Evolutionary conservation across 2,113 vertebrate genomes (phyloP).

Genomic region (Mastomys coucha): DNA sequence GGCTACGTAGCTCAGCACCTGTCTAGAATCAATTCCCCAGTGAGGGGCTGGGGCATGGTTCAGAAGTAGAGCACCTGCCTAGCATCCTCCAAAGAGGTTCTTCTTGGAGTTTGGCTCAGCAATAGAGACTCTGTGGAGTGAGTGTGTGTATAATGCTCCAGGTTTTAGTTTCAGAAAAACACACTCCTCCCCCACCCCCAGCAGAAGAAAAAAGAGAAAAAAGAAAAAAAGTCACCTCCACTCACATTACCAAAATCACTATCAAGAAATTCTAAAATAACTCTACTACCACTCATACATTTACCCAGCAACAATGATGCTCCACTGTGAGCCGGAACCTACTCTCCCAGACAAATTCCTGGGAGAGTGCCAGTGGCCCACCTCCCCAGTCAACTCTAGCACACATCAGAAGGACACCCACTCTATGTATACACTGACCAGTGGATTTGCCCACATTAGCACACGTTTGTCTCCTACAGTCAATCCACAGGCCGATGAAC

Average conservation of each 20-base stretch:
- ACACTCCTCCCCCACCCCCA: too few relatives aligned
- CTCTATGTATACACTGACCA: not conserved
- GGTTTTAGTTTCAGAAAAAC: not conserved
- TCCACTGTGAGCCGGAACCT: not conserved
- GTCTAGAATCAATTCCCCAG: not conserved
- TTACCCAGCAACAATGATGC: not conserved
- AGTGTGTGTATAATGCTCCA: not conserved
- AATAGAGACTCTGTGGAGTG: not conserved
- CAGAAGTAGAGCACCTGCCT: not conserved
- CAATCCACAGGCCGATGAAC: conserved; percentile 66
- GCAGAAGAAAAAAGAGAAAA: not conserved
- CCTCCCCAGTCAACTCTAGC: not conserved
- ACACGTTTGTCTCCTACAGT: conserved; percentile 60
- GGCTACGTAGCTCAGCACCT: not conserved
- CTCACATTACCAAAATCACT: not conserved
- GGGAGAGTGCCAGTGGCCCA: not conserved
- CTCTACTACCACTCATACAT: not conserved
- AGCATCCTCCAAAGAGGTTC: not conserved
- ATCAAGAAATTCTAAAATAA: not conserved
- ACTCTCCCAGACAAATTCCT: not conserved
- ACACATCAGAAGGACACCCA: not conserved
- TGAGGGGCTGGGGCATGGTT: not conserved
- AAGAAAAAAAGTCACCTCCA: not conserved
- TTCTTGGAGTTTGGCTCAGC: not conserved
- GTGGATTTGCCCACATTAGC: conserved; percentile 39